Percentiles rank a stretch among this genome's conserved stretches.
Evolutionary conservation across 2,113 vertebrate species (phyloP).

Genomic region (Larimichthys crocea): DNA sequence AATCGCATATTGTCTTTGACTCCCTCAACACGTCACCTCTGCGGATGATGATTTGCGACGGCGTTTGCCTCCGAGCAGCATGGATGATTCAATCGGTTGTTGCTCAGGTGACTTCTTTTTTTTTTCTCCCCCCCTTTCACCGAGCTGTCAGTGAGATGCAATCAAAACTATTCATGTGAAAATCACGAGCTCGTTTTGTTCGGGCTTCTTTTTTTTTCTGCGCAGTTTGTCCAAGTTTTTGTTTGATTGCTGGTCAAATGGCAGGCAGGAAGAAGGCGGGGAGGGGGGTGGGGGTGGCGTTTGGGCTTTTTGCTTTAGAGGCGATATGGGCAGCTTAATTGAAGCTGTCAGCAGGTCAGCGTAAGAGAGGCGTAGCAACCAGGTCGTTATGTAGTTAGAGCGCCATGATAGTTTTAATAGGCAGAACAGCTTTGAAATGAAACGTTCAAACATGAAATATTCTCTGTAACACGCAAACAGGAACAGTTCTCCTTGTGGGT

Average conservation of each 20-base stretch:
- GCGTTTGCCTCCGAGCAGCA: neutral
- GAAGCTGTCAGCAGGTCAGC: conserved; percentile 69
- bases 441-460: conserved; percentile 32
- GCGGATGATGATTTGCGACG: neutral
- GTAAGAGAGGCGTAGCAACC: conserved; percentile 45
- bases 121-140: neutral
- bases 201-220: conserved; percentile 2
- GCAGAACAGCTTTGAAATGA: conserved; percentile 40
- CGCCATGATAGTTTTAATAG: conserved; percentile 49
- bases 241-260: conserved; percentile 61
- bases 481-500: neutral
- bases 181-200: conserved; percentile 44
- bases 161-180: conserved; percentile 58
- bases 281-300: neutral
- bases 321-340: conserved; percentile 58
- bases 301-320: conserved; percentile 13
- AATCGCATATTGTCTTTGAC: neutral
- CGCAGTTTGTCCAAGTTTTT: conserved; percentile 38
- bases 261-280: neutral
- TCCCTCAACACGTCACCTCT: neutral
- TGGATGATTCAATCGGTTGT: conserved; percentile 22
- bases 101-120: conserved; percentile 13
- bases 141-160: neutral
- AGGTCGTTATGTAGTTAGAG: conserved; percentile 58
- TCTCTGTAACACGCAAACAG: conserved; percentile 28